Evolutionary conservation across 1,140 invertebrate genomes (phyloP).

Genomic region (Zophobas morio): DNA sequence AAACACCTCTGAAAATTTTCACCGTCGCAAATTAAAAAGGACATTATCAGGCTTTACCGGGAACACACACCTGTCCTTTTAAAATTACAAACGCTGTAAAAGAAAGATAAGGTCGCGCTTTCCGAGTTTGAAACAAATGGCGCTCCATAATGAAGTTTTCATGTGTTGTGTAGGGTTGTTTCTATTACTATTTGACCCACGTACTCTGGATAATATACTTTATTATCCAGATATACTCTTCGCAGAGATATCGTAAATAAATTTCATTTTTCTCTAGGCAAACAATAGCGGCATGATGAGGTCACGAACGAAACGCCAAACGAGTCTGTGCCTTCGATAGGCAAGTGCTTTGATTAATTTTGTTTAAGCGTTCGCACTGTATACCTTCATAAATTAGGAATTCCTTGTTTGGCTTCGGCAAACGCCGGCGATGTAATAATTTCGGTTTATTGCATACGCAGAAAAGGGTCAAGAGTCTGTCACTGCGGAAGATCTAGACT

Average conservation of each 20-base stretch:
- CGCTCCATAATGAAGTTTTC: slow-evolving; percentile 8
- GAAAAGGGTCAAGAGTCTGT: slow-evolving; percentile 27
- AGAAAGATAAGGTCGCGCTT: not conserved
- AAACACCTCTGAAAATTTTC: slow-evolving; percentile 4
- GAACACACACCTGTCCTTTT: slow-evolving; percentile 33
- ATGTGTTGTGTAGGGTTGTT: slow-evolving; percentile 17
- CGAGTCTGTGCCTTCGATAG: not conserved
- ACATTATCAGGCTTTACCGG: not conserved
- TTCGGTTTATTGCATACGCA: slow-evolving; percentile 26
- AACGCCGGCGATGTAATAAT: not conserved
- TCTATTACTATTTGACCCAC: slow-evolving; percentile 25
- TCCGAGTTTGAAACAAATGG: slow-evolving; percentile 19
- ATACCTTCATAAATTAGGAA: slow-evolving; percentile 20
- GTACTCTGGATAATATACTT: slow-evolving; percentile 31
- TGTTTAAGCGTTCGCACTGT: not conserved
- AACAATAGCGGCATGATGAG: slow-evolving; percentile 19
- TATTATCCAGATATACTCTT: slow-evolving; percentile 30
- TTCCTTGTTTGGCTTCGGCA: not conserved
- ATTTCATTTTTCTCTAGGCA: slow-evolving; percentile 29
- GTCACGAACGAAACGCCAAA: slow-evolving; percentile 14
- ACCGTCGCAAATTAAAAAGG: not conserved
- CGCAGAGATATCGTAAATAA: slow-evolving; percentile 25
- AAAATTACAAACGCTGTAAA: slow-evolving; percentile 26
- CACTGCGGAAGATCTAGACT: not conserved
- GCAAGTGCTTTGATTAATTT: slow-evolving; percentile 15